phyloP scores from a whole-genome alignment of 2,797 vertebrate species.

The Intellagama lesueurii region DNA sequence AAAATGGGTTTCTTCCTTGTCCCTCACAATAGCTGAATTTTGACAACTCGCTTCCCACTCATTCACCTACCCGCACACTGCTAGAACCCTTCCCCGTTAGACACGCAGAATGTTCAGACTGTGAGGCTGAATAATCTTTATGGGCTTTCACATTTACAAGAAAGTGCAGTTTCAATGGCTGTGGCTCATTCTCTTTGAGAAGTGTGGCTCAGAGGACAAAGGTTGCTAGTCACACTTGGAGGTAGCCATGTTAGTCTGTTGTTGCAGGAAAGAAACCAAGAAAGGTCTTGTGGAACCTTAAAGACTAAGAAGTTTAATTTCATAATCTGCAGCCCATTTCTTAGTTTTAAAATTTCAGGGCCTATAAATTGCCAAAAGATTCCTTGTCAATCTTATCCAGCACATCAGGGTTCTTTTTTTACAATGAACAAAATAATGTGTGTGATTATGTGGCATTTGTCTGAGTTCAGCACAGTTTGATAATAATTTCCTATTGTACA shows the following conservation, averaged over 20 bases:
- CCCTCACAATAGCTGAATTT: constrained; percentile 26
- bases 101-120: constrained; percentile 51
- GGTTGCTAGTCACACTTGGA: background rate
- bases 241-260: too few relatives aligned
- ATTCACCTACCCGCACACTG: constrained; percentile 9
- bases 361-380: too few relatives aligned
- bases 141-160: constrained; percentile 8
- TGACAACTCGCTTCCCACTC: constrained; percentile 49
- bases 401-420: background rate
- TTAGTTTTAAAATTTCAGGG: too few relatives aligned
- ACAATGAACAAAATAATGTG: too few relatives aligned
- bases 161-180: constrained; percentile 43
- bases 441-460: background rate
- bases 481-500: background rate
- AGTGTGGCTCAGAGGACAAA: background rate
- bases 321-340: too few relatives aligned
- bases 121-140: constrained; percentile 36
- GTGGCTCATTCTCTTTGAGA: constrained; percentile 35
- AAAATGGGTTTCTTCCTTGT: constrained; percentile 48
- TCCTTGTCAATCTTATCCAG: too few relatives aligned
- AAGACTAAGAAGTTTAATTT: too few relatives aligned
- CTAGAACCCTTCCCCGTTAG: constrained; percentile 48
- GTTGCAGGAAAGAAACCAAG: too few relatives aligned
- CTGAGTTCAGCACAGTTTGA: background rate
- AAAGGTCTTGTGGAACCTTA: too few relatives aligned